Evolutionary conservation across 2,113 vertebrate species (phyloP).

Genomic region (Poecilia latipinna): DNA sequence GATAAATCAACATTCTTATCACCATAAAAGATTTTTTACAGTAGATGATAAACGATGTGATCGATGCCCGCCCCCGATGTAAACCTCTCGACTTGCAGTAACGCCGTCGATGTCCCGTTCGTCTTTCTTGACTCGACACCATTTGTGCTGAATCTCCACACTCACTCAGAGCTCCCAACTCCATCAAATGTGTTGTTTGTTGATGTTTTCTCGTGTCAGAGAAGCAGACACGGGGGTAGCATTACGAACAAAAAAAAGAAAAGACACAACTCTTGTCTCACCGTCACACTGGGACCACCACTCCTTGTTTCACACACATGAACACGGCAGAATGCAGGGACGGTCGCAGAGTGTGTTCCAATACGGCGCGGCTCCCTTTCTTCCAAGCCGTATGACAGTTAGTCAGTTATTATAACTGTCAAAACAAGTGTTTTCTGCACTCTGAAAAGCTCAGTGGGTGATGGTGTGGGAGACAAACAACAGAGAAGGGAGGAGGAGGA

Average conservation of each 20-base stretch:
- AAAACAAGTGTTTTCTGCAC: slow-evolving; percentile 66
- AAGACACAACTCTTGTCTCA: slow-evolving; percentile 1
- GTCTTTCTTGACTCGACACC: slow-evolving; percentile 37
- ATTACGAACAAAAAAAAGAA: slow-evolving; percentile 5
- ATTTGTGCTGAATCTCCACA: slow-evolving; percentile 34
- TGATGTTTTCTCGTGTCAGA: not conserved
- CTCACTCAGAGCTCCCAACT: slow-evolving; percentile 7
- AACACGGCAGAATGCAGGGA: slow-evolving; percentile 8
- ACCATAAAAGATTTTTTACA: no score
- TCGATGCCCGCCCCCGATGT: no score
- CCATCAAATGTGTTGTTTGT: slow-evolving; percentile 16
- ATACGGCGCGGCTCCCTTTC: slow-evolving; percentile 36
- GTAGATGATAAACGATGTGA: no score
- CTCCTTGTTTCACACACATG: slow-evolving; percentile 9
- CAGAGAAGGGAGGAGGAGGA: not conserved
- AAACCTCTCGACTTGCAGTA: not conserved
- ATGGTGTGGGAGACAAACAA: slow-evolving; percentile 42
- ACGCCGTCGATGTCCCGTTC: slow-evolving; percentile 25
- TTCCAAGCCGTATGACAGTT: slow-evolving; percentile 63
- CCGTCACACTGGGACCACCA: slow-evolving; percentile 9
- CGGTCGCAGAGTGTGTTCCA: slow-evolving; percentile 27
- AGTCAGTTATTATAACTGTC: slow-evolving; percentile 69
- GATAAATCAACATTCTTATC: no score
- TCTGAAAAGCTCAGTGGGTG: slow-evolving; percentile 45
- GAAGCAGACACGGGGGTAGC: slow-evolving; percentile 24